phyloP scores from a whole-genome alignment of 1,140 invertebrate genomes.

The Monochamus saltuarius region DNA sequence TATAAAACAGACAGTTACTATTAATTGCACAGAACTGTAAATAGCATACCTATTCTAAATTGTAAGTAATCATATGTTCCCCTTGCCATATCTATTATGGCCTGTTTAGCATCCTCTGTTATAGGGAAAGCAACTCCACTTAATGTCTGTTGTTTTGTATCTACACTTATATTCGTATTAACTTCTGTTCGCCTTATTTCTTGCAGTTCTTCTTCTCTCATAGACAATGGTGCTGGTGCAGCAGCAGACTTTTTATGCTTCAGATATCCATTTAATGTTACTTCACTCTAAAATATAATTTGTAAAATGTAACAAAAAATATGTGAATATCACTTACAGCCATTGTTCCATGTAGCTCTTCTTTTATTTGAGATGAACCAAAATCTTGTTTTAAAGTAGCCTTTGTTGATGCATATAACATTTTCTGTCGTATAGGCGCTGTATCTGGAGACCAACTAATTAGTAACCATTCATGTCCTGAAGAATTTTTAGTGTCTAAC shows the following conservation, averaged over 20 bases:
- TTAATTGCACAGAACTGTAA: neutral
- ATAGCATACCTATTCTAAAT: constrained; percentile 65
- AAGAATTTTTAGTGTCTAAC: constrained; percentile 75
- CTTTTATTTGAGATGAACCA: constrained; percentile 84
- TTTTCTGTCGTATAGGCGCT: constrained; percentile 89
- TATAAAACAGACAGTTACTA: constrained; percentile 41
- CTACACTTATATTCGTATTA: constrained; percentile 75
- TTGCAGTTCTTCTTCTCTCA: constrained; percentile 84
- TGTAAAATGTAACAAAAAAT: constrained; percentile 2
- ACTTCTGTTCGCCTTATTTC: constrained; percentile 77
- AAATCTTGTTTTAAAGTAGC: constrained; percentile 97
- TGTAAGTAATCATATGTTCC: constrained; percentile 74
- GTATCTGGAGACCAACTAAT: constrained; percentile 94
- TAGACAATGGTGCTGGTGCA: constrained; percentile 85
- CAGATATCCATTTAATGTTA: constrained; percentile 78
- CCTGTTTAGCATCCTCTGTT: constrained; percentile 75
- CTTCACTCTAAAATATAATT: constrained; percentile 67
- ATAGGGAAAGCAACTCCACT: constrained; percentile 92
- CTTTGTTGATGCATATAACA: constrained; percentile 98
- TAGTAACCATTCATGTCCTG: constrained; percentile 90
- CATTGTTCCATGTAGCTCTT: constrained; percentile 86
- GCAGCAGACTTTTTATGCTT: constrained; percentile 74
- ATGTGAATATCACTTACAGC: constrained; percentile 56
- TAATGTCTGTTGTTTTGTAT: constrained; percentile 87
- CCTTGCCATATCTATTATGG: constrained; percentile 66